These are phyloP conservation scores for Panzeria rudis DNA, from an alignment of 2,888 invertebrate species.

Conservation along the genomic window DNA sequence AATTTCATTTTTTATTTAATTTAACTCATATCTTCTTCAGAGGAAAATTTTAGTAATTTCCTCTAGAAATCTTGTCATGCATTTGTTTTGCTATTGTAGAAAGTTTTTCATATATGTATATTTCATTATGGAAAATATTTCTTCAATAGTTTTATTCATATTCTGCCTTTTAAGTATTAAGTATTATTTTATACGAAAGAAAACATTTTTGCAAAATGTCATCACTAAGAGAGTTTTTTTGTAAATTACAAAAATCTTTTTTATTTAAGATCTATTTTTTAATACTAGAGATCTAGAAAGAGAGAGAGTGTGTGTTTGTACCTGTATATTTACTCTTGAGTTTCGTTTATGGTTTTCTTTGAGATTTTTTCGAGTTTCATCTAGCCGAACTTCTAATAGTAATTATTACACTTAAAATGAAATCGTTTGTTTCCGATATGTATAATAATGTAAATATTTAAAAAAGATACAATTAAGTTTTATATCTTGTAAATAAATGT, in stretches of 20 bases:
- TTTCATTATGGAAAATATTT: slow-evolving; percentile 1
- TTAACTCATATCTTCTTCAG: slow-evolving; percentile 42
- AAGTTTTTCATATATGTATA: too few relatives aligned
- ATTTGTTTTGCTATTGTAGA: slow-evolving; percentile 26
- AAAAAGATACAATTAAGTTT: slow-evolving; percentile 27
- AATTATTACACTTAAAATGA: slow-evolving; percentile 26
- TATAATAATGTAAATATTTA: slow-evolving; percentile 49
- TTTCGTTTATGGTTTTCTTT: slow-evolving; percentile 25
- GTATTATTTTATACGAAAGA: slow-evolving; percentile 30
- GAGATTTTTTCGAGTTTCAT: slow-evolving; percentile 58
- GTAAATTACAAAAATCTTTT: neutral
- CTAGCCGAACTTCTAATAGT: slow-evolving; percentile 55
- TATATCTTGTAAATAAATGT: slow-evolving; percentile 66
- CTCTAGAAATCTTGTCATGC: slow-evolving; percentile 50
- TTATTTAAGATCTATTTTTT: neutral
- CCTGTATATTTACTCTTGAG: slow-evolving; percentile 40
- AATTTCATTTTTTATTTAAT: slow-evolving; percentile 49
- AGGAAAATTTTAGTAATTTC: neutral
- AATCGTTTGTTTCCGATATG: slow-evolving; percentile 59
- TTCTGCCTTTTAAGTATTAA: slow-evolving; percentile 34
- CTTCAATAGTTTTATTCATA: slow-evolving; percentile 6
- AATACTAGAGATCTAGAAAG: slow-evolving; percentile 3
- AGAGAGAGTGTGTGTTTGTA: slow-evolving; percentile 41
- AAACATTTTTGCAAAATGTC: slow-evolving; percentile 4
- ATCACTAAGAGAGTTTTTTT: slow-evolving; percentile 26